Percentiles rank a stretch among this genome's conserved stretches.
Evolutionary conservation across 1,140 invertebrate species (phyloP).

Genomic region (Diabrotica undecimpunctata): DNA sequence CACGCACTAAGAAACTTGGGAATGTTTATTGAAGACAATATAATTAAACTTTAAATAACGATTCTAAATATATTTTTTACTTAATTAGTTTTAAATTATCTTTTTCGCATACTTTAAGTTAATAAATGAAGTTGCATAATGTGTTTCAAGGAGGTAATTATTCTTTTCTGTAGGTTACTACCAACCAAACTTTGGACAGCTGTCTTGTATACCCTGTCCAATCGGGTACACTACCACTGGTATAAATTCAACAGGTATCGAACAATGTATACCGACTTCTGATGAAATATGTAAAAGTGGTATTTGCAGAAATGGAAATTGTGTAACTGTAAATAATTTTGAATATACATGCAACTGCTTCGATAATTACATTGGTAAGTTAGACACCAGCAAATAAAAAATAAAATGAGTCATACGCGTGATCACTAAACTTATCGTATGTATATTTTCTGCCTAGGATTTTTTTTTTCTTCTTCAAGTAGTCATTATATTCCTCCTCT

Average conservation of each 20-base stretch:
- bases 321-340: constrained; percentile 41
- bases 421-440: no score
- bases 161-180: constrained; percentile 50
- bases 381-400: no score
- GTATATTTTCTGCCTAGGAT: no score
- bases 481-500: no score
- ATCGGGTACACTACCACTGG: constrained; percentile 53
- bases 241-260: constrained; percentile 46
- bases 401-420: no score
- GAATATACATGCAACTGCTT: constrained; percentile 49
- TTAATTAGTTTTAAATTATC: no score
- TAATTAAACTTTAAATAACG: no score
- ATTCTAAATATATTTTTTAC: no score
- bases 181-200: constrained; percentile 58
- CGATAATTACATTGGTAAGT: constrained; percentile 45
- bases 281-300: constrained; percentile 39
- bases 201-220: constrained; percentile 56
- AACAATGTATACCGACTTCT: constrained; percentile 52
- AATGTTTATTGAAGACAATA: no score
- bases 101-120: no score
- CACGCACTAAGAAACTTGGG: no score
- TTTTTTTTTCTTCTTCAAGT: no score
- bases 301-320: constrained; percentile 48
- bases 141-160: not conserved
- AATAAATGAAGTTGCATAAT: not conserved